Evolutionary conservation across 1,140 invertebrate species (phyloP), one percentile per base, ranked within the genome.

Genomic region (Drosophila bocki): DNA sequence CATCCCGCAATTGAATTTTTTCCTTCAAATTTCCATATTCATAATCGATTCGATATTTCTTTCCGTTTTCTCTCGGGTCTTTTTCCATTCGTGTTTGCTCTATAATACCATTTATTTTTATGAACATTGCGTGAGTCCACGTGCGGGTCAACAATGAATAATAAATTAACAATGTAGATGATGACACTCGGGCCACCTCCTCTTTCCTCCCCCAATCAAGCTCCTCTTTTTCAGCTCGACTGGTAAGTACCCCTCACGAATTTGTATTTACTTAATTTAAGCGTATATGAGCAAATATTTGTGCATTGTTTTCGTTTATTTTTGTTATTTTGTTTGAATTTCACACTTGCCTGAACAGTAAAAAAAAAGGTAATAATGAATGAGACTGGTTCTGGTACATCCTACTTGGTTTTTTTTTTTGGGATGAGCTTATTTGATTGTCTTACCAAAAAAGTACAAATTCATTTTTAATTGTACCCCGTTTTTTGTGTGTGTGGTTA

Each of bases 281-380:
- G 75, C 79, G 59, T 81, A 64, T 79, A 75, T 77, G 65, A 87
- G 83, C 83, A 87, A 87, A 87, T 87, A 88, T 87, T 84, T 81
- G 84, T 78, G 85, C 84, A 90, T 78, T 88, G 77, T 80, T 70
- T 62, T 51, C 48, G 56, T 44, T 62, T 42, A 32, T 11, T 19
- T 22, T 37, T 72, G 22, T 62, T 69, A 62, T 65, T 50, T 44
- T 39, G n/a, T 48, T 57, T 47, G 35, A 76, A 75, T 58, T 78
- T 78, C 45, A 78, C 65, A 78, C 75, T 78, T 63, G 76, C 65
- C 42, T 63, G 75, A 54, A 29, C 48, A 26, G 19, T 15, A 50
- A 60, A 48, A 42, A 42, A 41, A 68, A 50, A 53, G 32, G 61
- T 54, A 54, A 39, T 54, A 59, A 41, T 32, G 19, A 33, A 42